phyloP scores from a whole-genome alignment of 2,888 invertebrate species.

The Synanthedon formicaeformis region DNA sequence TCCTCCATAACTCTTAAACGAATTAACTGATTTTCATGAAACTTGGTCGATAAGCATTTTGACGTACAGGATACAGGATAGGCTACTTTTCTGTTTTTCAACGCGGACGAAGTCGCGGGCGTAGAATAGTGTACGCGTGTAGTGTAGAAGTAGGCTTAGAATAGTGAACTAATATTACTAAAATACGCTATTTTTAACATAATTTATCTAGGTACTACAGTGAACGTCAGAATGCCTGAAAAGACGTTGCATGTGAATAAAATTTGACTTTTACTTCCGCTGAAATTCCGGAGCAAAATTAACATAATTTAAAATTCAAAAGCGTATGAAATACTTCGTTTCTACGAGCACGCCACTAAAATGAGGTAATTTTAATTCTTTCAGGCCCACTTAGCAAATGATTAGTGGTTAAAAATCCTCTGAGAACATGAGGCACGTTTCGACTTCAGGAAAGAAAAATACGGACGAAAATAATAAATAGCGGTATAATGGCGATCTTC shows the following conservation, averaged over 20 bases:
- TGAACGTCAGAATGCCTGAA: slow-evolving; percentile 4
- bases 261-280: slow-evolving; percentile 19
- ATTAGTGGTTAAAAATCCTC: slow-evolving; percentile 34
- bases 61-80: no score
- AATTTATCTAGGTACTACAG: not conserved
- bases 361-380: slow-evolving; percentile 52
- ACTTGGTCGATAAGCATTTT: no score
- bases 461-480: slow-evolving; percentile 62
- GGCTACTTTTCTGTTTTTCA: no score
- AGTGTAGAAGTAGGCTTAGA: no score
- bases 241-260: slow-evolving; percentile 17
- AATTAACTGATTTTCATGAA: no score
- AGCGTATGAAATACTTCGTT: slow-evolving; percentile 48
- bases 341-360: slow-evolving; percentile 41
- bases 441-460: slow-evolving; percentile 54
- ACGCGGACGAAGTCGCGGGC: no score
- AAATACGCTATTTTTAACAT: no score
- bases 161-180: no score
- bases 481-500: slow-evolving; percentile 65
- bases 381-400: slow-evolving; percentile 31
- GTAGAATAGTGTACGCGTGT: no score
- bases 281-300: slow-evolving; percentile 33
- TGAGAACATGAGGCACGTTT: slow-evolving; percentile 47
- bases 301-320: slow-evolving; percentile 55
- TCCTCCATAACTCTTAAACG: no score